Percentiles rank a stretch among this genome's conserved stretches.
Conservation (phyloP, 30 jellyfish, hydroid and myxozoan genomes). For the Chrysaora quinquecirrha region DNA sequence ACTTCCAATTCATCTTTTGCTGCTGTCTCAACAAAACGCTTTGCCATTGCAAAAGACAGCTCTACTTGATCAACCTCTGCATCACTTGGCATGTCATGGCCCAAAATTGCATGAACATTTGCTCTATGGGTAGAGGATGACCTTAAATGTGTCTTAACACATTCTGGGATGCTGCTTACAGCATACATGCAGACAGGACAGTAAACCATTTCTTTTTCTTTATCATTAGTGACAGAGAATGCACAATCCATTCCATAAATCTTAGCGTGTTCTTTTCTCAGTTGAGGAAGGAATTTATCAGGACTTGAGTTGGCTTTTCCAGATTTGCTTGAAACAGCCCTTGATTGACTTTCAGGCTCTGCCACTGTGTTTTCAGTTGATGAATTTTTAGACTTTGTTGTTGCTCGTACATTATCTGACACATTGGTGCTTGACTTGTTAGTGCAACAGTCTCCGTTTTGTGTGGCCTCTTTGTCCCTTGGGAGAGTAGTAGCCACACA, state of each 20-base stretch:
- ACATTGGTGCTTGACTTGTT: too few species aligned
- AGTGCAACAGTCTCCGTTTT: too few species aligned
- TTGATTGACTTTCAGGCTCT: conserved; percentile 2
- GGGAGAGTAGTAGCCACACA: too few species aligned
- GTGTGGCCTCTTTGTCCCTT: too few species aligned
- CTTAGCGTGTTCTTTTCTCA: conserved; percentile 14
- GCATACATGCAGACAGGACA: conserved; percentile 16
- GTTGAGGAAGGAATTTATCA: conserved; percentile 26
- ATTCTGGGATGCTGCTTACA: conserved; percentile 12
- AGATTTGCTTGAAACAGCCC: not conserved
- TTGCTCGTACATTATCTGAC: too few species aligned
- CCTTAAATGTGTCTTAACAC: conserved; percentile 5
- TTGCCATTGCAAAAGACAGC: too few species aligned
- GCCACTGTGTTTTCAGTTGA: not conserved
- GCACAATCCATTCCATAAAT: too few species aligned
- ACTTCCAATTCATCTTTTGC: conserved; percentile 6
- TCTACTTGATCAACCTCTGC: too few species aligned
- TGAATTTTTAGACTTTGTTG: conserved; percentile 1
- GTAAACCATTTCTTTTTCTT: too few species aligned
- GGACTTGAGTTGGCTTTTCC: not conserved
- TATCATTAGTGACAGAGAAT: too few species aligned
- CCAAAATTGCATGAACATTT: conserved; percentile 8
- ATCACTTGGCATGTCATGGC: too few species aligned
- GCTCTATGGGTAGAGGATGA: conserved; percentile 6
- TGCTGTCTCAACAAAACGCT: conserved; percentile 12